Evolutionary conservation across 2,797 vertebrate genomes (phyloP), one percentile per base, ranked within the genome.

Genomic region (Megaceryle alcyon): DNA sequence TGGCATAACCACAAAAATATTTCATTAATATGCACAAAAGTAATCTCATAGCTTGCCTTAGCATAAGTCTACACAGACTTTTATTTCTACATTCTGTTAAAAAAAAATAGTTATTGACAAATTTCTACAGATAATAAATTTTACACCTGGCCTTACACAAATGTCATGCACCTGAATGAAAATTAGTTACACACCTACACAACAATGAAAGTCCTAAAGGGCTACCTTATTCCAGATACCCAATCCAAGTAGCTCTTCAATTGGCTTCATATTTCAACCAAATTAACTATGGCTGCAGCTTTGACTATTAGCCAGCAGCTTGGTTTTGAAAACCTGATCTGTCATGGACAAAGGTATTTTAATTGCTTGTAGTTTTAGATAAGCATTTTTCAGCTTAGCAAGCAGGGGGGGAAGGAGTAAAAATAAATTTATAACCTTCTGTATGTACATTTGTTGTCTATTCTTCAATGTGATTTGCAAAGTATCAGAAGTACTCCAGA

Each of bases 301-400:
- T 22, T 61, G 28, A 81, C 37, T 65, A 25, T 53, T 17, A 88
- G 63, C 6, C 43, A 81, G 35, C 37, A 19, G 31, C 61, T 86
- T 60, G 21, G 8, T 88, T 91, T 81, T 90, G 75, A 92, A 92
- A 89, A 46, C 7, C 16, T 83, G 14, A 86, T 60, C n/a, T 83
- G 35, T 56, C 65, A 78, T 1, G 13, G 29, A 19, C 65, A 78
- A 91, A 95, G 37, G 56, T 66, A 90, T 69, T 93, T 75, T 79
- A 90, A 79, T 59, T 57, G 61, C 53, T 78, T 82, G 69, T 33
- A 77, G 53, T 83, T 56, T 84, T 56, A 76, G 66, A 72, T 65
- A 93, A 86, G 31, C 56, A 48, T 73, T 92, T 81, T 63, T 94
- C 10, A 72, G 73, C 29, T 82, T 49, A 94, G 59, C 19, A 66